Conservation (phyloP, 2,113 vertebrate species). For the Malurus alboscapulatus region DNA sequence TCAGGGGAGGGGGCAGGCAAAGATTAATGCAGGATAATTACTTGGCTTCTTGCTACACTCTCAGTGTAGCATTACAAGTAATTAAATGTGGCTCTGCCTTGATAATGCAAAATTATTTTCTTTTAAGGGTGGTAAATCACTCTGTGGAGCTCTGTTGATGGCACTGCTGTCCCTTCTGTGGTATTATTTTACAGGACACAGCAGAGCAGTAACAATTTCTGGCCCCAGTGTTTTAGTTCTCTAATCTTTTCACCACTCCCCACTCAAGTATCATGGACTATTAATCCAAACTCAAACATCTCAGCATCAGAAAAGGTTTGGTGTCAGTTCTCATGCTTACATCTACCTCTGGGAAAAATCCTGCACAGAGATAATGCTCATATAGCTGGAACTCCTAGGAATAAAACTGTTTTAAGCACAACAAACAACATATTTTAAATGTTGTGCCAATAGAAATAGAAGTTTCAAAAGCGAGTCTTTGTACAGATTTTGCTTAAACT, state of each 20-base stretch:
- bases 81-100: not conserved
- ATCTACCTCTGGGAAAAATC: not conserved
- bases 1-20: not conserved
- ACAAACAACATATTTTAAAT: not conserved
- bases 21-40: not conserved
- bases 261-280: not conserved
- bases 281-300: not conserved
- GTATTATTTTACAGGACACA: rapidly evolving
- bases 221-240: not conserved
- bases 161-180: not conserved
- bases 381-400: not conserved
- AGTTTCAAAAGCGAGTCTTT: not conserved
- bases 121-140: not conserved
- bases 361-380: not conserved
- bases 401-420: not conserved
- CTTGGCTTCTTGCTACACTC: not conserved
- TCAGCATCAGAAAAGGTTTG: not conserved
- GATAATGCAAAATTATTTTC: not conserved
- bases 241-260: not conserved
- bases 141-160: not conserved
- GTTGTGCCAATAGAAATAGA: not conserved
- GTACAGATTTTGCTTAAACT: not conserved
- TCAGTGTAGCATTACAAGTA: not conserved
- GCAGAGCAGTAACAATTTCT: not conserved
- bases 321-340: not conserved